Base-by-base conservation (phyloP, 2,797 vertebrate species). In the Aratinga solstitialis region DNA sequence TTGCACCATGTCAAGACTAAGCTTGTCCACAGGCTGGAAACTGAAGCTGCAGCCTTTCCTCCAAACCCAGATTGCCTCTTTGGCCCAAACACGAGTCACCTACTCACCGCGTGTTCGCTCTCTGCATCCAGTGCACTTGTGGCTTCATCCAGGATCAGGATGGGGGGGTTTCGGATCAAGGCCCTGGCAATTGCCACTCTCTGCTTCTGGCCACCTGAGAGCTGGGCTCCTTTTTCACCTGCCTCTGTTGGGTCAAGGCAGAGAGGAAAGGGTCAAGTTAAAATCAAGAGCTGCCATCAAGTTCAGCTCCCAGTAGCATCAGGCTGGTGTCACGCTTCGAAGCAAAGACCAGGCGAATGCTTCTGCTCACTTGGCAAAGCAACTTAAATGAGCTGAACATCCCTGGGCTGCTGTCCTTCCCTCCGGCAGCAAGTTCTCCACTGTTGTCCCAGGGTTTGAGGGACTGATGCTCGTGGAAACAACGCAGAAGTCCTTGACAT, bases 141-240 rank as follows among this genome's bases (percentile, higher is more conserved):
- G 50, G 99, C 99, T 97, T 99, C 99, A 0, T 99, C 99, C 98
- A 99, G 97, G 94, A 99, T 98, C 5, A 99, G 98, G 89, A 99
- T 98, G 0, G 96, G 97, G 10, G 99, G 99, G 18, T 98, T 94
- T 82, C 99, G 98, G 92, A 99, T 98, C 72, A 99, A 97, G 54
- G 99, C 99, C 86, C 99, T 98, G 17, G 99, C 99, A 48, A 99
- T 99, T 40, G 99, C 99, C 74, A 99, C 99, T 53, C 99, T 98
- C 95, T 99, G 99, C 96, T 99, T 99, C 98, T 99, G 99, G 10
- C 99, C 99, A 0, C 99, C 99, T 0, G 99, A 99, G 30, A 99
- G 96, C 97, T 99, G 99, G 34, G 99, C 97, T 26, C 99, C 99
- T 94, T 99, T 99, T 93, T 99, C 99, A 24, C 99, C 99, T 0